phyloP scores from a whole-genome alignment of 2,888 invertebrate species.

The Choristoneura rosaceana region DNA sequence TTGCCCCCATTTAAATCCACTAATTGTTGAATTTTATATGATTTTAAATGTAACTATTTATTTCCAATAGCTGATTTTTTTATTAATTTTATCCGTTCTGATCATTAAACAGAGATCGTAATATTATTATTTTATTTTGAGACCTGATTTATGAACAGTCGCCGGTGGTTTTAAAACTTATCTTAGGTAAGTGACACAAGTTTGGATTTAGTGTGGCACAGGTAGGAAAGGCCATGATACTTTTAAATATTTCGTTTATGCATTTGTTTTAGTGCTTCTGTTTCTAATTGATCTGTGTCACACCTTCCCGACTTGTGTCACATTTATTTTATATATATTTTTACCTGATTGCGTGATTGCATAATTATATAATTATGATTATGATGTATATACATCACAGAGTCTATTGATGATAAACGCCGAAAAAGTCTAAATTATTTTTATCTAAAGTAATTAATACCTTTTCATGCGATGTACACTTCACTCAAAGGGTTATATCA shows the following conservation, averaged over 20 bases:
- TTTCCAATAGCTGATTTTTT: constrained; percentile 28
- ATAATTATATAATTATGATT: too few species aligned
- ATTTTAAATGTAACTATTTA: constrained; percentile 21
- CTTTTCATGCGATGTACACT: too few species aligned
- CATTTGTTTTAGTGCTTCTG: constrained; percentile 45
- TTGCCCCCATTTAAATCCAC: constrained; percentile 6
- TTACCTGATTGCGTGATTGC: constrained; percentile 45
- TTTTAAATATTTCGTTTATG: constrained; percentile 28
- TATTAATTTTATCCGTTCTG: constrained; percentile 31
- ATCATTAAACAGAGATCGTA: constrained; percentile 41
- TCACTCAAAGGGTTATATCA: background rate
- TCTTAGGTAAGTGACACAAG: constrained; percentile 84
- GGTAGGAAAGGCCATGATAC: constrained; percentile 77
- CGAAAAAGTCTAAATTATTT: too few species aligned
- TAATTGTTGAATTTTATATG: constrained; percentile 20
- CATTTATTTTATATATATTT: constrained; percentile 55
- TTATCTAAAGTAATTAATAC: too few species aligned
- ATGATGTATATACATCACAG: too few species aligned
- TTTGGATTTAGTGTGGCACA: constrained; percentile 84
- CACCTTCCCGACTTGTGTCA: constrained; percentile 86
- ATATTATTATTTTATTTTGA: constrained; percentile 42
- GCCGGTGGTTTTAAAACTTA: constrained; percentile 50
- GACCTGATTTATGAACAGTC: constrained; percentile 48
- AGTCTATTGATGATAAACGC: too few species aligned
- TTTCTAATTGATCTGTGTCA: constrained; percentile 72